Evolutionary conservation across 30 jellyfish, hydroid and myxozoan species (phyloP).

Genomic region (Nemopilema nomurai): DNA sequence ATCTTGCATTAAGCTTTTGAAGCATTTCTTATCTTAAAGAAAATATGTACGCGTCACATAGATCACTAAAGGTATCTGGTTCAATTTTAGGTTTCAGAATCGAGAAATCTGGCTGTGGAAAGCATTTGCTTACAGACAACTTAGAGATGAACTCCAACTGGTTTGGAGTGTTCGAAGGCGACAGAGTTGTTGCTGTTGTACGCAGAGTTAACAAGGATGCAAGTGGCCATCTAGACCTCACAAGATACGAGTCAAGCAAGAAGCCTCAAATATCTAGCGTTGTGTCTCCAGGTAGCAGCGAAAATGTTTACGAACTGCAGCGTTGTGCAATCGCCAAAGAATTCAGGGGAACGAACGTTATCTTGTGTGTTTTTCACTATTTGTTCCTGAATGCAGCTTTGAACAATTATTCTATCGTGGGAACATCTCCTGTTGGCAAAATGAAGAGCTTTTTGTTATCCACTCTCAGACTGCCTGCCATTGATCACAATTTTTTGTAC

Average conservation of each 20-base stretch:
- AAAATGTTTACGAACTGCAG: constrained; percentile 53
- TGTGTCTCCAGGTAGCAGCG: constrained; percentile 6
- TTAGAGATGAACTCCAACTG: constrained; percentile 65
- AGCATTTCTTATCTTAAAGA: too few relatives aligned
- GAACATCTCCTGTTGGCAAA: constrained; percentile 64
- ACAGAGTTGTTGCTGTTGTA: constrained; percentile 59
- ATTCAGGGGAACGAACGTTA: constrained; percentile 57
- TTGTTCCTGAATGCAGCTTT: constrained; percentile 17
- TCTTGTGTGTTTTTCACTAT: constrained; percentile 29
- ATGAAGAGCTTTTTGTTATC: constrained; percentile 37
- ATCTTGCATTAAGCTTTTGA: too few relatives aligned
- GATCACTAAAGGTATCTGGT: background rate
- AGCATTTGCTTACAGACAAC: constrained; percentile 54
- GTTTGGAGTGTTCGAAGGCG: constrained; percentile 68
- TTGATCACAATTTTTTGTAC: constrained; percentile 61
- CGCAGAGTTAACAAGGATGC: constrained; percentile 58
- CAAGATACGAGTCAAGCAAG: constrained; percentile 70
- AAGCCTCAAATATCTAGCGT: constrained; percentile 41
- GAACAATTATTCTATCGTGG: constrained; percentile 20
- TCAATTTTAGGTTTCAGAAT: constrained; percentile 57
- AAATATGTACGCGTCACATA: too few relatives aligned
- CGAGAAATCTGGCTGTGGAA: constrained; percentile 41
- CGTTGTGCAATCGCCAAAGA: constrained; percentile 57
- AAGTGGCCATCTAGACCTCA: constrained; percentile 66
- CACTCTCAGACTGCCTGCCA: constrained; percentile 20